Percentiles rank a stretch among this genome's conserved stretches.
Evolutionary conservation across 2,888 invertebrate genomes (phyloP).

Genomic region (Tiliacea aurago): DNA sequence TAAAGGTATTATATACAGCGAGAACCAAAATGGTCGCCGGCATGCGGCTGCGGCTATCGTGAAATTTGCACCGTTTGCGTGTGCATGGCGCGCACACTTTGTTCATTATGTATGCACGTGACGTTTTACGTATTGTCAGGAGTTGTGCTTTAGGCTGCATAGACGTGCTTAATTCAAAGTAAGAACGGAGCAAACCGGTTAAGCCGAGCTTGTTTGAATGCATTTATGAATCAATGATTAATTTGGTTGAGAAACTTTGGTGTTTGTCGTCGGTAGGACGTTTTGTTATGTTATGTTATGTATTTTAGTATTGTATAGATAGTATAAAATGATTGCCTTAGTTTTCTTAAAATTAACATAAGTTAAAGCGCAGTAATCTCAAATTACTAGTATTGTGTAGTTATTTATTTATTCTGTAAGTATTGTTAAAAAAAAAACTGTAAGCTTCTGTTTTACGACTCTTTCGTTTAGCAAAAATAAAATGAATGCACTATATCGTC

Average conservation of each 20-base stretch:
- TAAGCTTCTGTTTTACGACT: neutral
- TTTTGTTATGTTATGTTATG: neutral
- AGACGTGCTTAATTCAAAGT: constrained; percentile 31
- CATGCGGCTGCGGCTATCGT: constrained; percentile 65
- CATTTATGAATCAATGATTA: constrained; percentile 33
- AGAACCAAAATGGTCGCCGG: constrained; percentile 49
- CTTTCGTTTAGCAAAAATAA: neutral
- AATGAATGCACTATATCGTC: constrained; percentile 6
- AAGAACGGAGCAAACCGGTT: constrained; percentile 30
- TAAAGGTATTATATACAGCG: constrained; percentile 55
- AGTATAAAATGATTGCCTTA: neutral
- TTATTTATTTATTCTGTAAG: neutral
- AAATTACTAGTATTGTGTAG: neutral
- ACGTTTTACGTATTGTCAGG: constrained; percentile 59
- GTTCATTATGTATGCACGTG: constrained; percentile 64
- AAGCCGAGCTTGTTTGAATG: constrained; percentile 30
- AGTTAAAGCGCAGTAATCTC: neutral
- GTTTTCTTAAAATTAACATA: neutral
- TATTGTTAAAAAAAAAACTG: neutral
- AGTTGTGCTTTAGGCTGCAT: constrained; percentile 55
- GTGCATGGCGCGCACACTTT: constrained; percentile 59
- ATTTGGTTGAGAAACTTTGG: constrained; percentile 14
- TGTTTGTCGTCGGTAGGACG: neutral
- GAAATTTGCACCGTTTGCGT: constrained; percentile 69
- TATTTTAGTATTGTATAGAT: neutral